Evolutionary conservation across 2,797 vertebrate genomes (phyloP), one percentile per base, ranked within the genome.

Genomic region (Hoplostethus mediterraneus): DNA sequence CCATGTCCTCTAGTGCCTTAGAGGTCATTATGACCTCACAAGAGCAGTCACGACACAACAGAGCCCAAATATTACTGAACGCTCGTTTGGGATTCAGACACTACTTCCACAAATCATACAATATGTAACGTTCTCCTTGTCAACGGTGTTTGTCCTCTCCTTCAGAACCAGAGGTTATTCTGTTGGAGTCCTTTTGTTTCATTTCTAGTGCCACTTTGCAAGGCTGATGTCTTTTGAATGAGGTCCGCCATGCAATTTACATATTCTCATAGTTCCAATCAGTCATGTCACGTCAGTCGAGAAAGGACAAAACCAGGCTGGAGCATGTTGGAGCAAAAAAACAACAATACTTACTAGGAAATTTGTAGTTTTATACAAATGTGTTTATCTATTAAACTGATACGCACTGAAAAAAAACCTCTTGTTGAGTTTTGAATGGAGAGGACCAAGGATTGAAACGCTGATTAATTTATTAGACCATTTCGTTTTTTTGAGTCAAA

Each of bases 251-350:
- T 31, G n/a, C 8, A n/a, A 68, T 62, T 63, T 44, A 21, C 36
- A 72, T 62, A 58, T 33, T 65, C 54, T 42, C 31, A n/a, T 31
- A 13, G 47, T 77, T 80, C 40, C 49, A 69, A 47, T 71, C 42
- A 25, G 10, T 70, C 63, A 54, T n/a, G 28, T 73, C 3, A 25
- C 16, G 28, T 60, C 48, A 55, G 36, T 44, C 4, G 2, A 44
- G 10, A 38, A 30, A 38, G 13, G 63, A 58, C 25, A 36, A 36
- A 30, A 66, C 47, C 25, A 56, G 7, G 30, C 7, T 17, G 7
- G 11, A 51, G 25, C 28, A 14, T 5, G 12, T 48, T 21, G 0
- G 2, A 14, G 38, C 14, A 59, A 53, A 56, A 44, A 33, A 12
- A 9, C 25, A 38, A 33, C 33, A 1, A 5, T 33, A 33, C 5